Conservation (phyloP, 2,113 vertebrate genomes). For the Tretioscincus oriximinensis region DNA sequence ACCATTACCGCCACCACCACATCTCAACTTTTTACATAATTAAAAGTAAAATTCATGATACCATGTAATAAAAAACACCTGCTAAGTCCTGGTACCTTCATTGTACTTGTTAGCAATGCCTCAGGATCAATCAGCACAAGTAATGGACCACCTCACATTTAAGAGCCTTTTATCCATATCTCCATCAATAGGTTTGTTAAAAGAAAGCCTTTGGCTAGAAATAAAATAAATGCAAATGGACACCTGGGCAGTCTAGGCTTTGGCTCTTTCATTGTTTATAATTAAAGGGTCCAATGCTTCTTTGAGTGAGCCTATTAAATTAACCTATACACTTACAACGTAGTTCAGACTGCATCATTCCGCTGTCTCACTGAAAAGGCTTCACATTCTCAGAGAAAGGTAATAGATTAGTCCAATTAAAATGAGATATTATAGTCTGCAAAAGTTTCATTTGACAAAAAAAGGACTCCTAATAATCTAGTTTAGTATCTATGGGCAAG, state of each 20-base stretch:
- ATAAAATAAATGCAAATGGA: neutral
- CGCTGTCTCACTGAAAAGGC: neutral
- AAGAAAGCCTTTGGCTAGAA: neutral
- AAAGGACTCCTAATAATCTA: neutral
- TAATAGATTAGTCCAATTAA: neutral
- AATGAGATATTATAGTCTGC: neutral
- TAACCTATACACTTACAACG: neutral
- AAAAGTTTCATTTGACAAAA: neutral
- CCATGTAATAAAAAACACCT: neutral
- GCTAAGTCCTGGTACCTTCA: neutral
- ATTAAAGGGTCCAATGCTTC: neutral
- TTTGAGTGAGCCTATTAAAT: neutral
- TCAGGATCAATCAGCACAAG: no score
- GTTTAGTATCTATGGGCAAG: neutral
- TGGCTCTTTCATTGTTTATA: neutral
- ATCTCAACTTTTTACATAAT: neutral
- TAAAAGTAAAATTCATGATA: neutral
- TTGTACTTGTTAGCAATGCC: no score
- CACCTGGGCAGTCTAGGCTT: neutral
- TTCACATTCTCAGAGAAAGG: neutral
- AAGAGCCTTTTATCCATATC: neutral
- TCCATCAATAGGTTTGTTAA: neutral
- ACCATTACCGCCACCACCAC: neutral
- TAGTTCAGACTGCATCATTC: neutral
- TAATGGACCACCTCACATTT: neutral